Base-by-base conservation (phyloP, 1,140 invertebrate genomes). In the Zophobas morio region DNA sequence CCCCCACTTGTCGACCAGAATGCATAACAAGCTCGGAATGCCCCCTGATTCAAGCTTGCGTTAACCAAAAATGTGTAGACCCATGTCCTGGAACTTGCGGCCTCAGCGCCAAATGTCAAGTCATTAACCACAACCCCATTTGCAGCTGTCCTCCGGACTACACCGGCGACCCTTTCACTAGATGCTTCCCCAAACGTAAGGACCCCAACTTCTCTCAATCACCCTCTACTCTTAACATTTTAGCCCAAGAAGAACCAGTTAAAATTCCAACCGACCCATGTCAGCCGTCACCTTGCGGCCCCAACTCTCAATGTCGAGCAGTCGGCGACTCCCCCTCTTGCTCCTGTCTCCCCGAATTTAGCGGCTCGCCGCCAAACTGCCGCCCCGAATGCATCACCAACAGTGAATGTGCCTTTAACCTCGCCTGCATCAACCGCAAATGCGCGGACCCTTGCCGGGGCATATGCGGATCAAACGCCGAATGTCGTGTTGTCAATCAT, bases 1-100 rank as follows among this genome's bases (percentile, higher is more conserved):
- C 94, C n/a, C 88, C 93, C 42, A 86, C 92, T 6, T 95, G 94
- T 84, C 88, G 90, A 78, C 91, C 93, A 33, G 92, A 94, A 85
- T 94, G 93, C 85, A 87, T 90, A 33, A 91, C 92, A 79, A 94
- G 94, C 84, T 91, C 92, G 0, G 93, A 94, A 78, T 95, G 94
- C 84, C 82, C 89, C 2, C 84, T 88, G 39, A 87, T 91, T 74
- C 88, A 91, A 83, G 89, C 94, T 8, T 96, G 95, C 84, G 87
- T 94, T n/a, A 91, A 93, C 83, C 89, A 90, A 79, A 91, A 91
- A 84, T 96, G 94, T 84, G 84, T 90, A 34, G 91, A 95, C 87
- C 94, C 94, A 6, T 96, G 95, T 82, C 83, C 86, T 49, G 86
- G 90, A 71, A 86, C 93, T 66, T 95, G 94, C 82, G 94, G 94